phyloP scores from a whole-genome alignment of 1,140 invertebrate species.

The Bactericera cockerelli region DNA sequence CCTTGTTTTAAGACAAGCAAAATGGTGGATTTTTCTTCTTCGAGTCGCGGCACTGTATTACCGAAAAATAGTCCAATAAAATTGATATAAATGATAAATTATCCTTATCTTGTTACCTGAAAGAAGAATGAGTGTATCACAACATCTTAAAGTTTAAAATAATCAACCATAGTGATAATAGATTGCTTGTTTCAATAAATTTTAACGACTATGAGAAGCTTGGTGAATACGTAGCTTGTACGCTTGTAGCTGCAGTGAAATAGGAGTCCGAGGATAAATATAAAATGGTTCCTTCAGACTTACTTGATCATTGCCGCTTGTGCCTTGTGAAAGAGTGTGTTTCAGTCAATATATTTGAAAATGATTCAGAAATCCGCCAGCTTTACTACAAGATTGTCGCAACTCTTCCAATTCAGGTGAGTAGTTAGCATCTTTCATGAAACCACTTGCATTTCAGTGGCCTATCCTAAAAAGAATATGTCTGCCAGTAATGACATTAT shows the following conservation, averaged over 20 bases:
- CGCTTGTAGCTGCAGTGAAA: no score
- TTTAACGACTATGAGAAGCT: not conserved
- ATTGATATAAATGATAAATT: not conserved
- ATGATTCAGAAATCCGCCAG: not conserved
- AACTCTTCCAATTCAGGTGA: not conserved
- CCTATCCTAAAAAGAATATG: conserved; percentile 6
- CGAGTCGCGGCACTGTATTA: not conserved
- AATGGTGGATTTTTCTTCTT: not conserved
- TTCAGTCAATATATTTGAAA: conserved; percentile 5
- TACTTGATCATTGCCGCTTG: not conserved
- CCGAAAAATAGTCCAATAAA: no score
- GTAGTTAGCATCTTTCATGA: no score
- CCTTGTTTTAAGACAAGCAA: no score
- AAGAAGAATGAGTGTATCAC: not conserved
- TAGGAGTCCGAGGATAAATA: not conserved
- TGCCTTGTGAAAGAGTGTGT: conserved; percentile 5
- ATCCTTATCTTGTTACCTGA: not conserved
- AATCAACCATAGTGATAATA: no score
- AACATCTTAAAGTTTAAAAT: not conserved
- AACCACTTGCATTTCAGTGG: not conserved
- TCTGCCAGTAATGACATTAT: no score
- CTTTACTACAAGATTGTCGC: conserved; percentile 1
- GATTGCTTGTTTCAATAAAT: not conserved
- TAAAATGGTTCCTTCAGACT: conserved; percentile 3
- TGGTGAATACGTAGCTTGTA: not conserved